Percentiles rank a stretch among this genome's conserved stretches.
Evolutionary conservation across 1,140 invertebrate genomes (phyloP).

Genomic region (Macrotrachela quadricornifera): DNA sequence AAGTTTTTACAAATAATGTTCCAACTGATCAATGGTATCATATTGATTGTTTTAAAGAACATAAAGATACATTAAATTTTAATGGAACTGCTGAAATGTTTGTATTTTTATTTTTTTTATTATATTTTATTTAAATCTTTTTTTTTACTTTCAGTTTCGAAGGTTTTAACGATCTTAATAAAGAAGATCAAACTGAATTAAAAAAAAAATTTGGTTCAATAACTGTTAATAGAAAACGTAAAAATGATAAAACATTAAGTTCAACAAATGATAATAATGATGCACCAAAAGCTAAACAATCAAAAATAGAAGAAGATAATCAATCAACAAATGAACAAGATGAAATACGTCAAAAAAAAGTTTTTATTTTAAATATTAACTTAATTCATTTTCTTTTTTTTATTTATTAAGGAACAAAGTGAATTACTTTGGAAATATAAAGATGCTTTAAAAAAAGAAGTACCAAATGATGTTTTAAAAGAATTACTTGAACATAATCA

Average conservation of each 20-base stretch:
- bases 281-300: slow-evolving; percentile 7
- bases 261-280: slow-evolving; percentile 24
- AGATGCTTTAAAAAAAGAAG: slow-evolving; percentile 35
- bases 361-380: slow-evolving; percentile 15
- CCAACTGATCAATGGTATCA: slow-evolving; percentile 53
- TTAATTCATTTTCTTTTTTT: too few relatives aligned
- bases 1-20: not conserved
- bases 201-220: slow-evolving; percentile 2
- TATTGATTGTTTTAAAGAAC: slow-evolving; percentile 64
- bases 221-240: slow-evolving; percentile 6
- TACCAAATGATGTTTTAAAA: slow-evolving; percentile 31
- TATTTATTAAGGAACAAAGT: slow-evolving; percentile 47
- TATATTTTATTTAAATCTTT: too few relatives aligned
- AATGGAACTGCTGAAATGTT: not conserved
- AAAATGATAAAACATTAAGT: slow-evolving; percentile 15
- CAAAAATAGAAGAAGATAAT: slow-evolving; percentile 9
- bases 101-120: too few relatives aligned
- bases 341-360: slow-evolving; percentile 9
- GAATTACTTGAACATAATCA: slow-evolving; percentile 46
- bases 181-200: slow-evolving; percentile 36
- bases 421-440: slow-evolving; percentile 49
- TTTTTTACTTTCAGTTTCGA: not conserved
- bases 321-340: slow-evolving; percentile 12
- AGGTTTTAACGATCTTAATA: slow-evolving; percentile 33
- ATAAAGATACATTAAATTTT: slow-evolving; percentile 50